Evolutionary conservation across 1,140 invertebrate species (phyloP).

Genomic region (Magallana angulata): DNA sequence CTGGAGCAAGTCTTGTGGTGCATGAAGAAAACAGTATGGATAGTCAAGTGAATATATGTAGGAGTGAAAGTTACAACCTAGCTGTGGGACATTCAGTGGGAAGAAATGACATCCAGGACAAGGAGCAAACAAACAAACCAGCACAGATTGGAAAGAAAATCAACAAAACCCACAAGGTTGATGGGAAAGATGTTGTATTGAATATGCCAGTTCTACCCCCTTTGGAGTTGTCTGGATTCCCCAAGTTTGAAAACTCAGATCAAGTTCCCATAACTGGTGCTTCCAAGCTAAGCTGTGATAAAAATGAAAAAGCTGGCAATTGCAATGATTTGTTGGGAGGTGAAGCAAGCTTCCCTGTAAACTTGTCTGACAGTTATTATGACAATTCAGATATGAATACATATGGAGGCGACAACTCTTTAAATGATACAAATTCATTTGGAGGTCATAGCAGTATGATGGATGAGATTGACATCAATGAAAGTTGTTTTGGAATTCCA

Average conservation of each 20-base stretch:
- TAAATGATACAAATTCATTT: neutral
- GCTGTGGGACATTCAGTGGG: neutral
- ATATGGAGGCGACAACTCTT: neutral
- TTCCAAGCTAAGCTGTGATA: conserved; percentile 5
- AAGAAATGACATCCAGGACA: neutral
- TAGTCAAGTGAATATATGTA: neutral
- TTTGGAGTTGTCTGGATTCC: conserved; percentile 42
- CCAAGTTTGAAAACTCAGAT: conserved; percentile 12
- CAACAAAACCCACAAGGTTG: conserved; percentile 46
- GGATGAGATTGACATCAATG: conserved; percentile 67
- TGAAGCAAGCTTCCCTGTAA: conserved; percentile 16
- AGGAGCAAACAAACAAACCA: neutral
- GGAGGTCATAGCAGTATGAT: conserved; percentile 47
- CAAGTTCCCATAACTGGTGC: conserved; percentile 12
- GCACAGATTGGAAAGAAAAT: conserved; percentile 1
- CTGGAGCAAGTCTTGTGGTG: neutral
- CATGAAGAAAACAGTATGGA: neutral
- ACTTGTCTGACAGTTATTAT: conserved; percentile 2
- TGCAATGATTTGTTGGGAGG: neutral
- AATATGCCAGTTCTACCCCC: conserved; percentile 29
- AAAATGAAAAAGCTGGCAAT: neutral
- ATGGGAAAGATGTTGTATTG: conserved; percentile 38
- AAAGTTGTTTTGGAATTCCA: conserved; percentile 66
- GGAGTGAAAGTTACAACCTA: neutral
- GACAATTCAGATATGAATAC: conserved; percentile 11